phyloP scores from a whole-genome alignment of 2,113 vertebrate species.

The Pachypanchax playfairii region DNA sequence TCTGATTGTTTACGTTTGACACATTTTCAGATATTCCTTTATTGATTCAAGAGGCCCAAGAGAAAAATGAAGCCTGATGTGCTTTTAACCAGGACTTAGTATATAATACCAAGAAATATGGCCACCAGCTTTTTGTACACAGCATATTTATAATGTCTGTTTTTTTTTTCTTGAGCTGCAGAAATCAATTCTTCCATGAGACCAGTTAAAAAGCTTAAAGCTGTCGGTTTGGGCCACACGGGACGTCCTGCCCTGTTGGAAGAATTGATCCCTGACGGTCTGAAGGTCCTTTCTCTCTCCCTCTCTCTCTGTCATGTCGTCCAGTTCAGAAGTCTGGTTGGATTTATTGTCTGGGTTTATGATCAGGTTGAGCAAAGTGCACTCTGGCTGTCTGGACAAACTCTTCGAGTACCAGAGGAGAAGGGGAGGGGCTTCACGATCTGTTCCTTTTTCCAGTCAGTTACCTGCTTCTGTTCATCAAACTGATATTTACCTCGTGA shows the following conservation, averaged over 20 bases:
- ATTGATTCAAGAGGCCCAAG: not conserved
- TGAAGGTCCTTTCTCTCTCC: constrained; percentile 67
- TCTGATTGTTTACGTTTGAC: no score
- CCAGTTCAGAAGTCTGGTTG: constrained; percentile 57
- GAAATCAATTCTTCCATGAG: constrained; percentile 40
- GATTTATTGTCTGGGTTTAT: constrained; percentile 79
- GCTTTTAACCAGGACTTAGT: not conserved
- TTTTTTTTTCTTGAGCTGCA: constrained; percentile 25
- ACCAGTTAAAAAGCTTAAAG: constrained; percentile 7
- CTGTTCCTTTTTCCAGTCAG: constrained; percentile 1
- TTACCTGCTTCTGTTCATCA: constrained; percentile 3
- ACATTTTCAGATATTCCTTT: not conserved
- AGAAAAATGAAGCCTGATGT: not conserved
- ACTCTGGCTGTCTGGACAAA: constrained; percentile 58
- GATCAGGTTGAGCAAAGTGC: constrained; percentile 75
- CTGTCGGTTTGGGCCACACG: constrained; percentile 22
- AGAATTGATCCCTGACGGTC: constrained; percentile 64
- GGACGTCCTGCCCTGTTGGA: constrained; percentile 70
- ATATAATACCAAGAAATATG: constrained; percentile 5
- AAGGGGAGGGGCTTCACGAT: constrained; percentile 33
- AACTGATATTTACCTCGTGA: not conserved
- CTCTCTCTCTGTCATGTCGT: constrained; percentile 59
- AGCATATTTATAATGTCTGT: not conserved
- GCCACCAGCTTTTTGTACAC: constrained; percentile 3
- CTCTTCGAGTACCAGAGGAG: constrained; percentile 38